Percentiles rank a stretch among this genome's conserved stretches.
These are phyloP conservation scores for Volucella inflata DNA, from an alignment of 2,888 invertebrate genomes.

Conservation along the genomic window DNA sequence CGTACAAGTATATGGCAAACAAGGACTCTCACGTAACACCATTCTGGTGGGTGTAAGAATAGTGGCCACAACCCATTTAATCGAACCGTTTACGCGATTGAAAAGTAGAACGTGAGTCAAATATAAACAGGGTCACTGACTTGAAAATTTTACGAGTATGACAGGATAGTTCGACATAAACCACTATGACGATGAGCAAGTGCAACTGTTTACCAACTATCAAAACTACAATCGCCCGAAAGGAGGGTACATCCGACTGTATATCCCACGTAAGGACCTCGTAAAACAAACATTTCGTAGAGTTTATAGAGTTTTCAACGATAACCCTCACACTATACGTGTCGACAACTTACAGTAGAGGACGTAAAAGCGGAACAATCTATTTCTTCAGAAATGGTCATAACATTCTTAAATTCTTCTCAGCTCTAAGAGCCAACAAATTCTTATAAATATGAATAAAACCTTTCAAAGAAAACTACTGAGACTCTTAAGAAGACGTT, in stretches of 20 bases:
- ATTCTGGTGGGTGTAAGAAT: slow-evolving; percentile 11
- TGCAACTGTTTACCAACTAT: slow-evolving; percentile 38
- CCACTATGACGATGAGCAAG: slow-evolving; percentile 19
- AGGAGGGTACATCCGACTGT: not conserved
- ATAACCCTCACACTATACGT: not conserved
- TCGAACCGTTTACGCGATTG: slow-evolving; percentile 64
- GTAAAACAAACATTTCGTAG: slow-evolving; percentile 41
- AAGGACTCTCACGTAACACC: slow-evolving; percentile 28
- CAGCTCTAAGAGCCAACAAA: no score
- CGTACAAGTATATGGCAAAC: slow-evolving; percentile 25
- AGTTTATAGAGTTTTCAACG: slow-evolving; percentile 38
- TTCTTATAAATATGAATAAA: no score
- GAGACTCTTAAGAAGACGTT: no score
- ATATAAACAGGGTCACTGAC: slow-evolving; percentile 43
- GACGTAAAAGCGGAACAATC: no score
- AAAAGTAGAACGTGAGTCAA: slow-evolving; percentile 63
- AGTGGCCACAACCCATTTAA: slow-evolving; percentile 32
- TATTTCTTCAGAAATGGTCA: no score
- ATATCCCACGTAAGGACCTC: slow-evolving; percentile 16
- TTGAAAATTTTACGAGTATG: slow-evolving; percentile 32
- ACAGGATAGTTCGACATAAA: slow-evolving; percentile 15
- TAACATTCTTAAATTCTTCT: no score
- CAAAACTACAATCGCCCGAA: not conserved
- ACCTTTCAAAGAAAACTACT: no score
- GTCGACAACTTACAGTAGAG: no score